Evolutionary conservation across 2,113 vertebrate species (phyloP), one percentile per base, ranked within the genome.

Genomic region (Tricholaema leucomelas): DNA sequence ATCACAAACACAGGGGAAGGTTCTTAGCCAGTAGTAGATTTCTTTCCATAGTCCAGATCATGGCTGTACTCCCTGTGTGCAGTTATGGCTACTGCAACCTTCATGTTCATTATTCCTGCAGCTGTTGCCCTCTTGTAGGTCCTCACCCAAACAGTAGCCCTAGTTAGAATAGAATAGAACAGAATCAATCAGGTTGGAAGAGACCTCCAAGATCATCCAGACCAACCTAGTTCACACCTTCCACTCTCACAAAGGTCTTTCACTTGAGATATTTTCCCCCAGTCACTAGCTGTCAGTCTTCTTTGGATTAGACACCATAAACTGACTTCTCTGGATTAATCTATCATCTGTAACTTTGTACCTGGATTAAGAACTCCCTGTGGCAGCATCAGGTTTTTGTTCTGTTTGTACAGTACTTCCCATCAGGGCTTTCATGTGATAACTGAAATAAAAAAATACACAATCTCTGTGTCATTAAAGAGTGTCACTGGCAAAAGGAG

Each of bases 1-100:
- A 20, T 4, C 3, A 27, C 23, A 85, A 6, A 66, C 24, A 31
- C 1, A 30, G 31, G 27, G 52, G 71, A 60, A 76, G 10, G n/a
- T 35, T 61, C 31, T 25, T 17, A 36, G 52, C 54, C 64, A 69
- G 20, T 24, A 54, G n/a, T 7, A 89, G 11, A 23, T 73, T 80
- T 78, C 31, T 17, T 73, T 85, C 30, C n/a, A 25, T n/a, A 14
- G 46, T 58, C 44, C 42, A 54, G 0, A 17, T n/a, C 12, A 2
- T 15, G n/a, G 23, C 28, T 91, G 65, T 59, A 13, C 36, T 40
- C 21, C 28, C 52, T 25, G 1, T 1, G 1, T 1, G 1, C 33
- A 72, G 5, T 6, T 1, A 8, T 2, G 1, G 33, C 56, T 1
- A 0, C 46, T 74, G 42, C 46, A 88, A 64, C 25, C 44, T 52